These are phyloP conservation scores for Clostera curtula DNA, from an alignment of 2,888 invertebrate genomes.

Conservation along the genomic window DNA sequence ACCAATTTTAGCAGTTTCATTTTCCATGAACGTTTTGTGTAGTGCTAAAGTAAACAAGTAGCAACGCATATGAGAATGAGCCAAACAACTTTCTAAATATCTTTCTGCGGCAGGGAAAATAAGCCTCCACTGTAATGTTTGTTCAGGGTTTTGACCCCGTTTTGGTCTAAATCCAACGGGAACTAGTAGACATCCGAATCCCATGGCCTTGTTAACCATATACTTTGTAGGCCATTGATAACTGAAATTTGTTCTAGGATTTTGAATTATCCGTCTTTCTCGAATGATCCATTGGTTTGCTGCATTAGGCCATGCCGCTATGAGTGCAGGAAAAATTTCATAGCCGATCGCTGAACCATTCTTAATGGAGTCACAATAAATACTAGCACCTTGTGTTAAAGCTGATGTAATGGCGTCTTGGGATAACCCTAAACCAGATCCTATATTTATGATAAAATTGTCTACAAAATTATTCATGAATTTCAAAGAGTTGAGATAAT, in stretches of 20 bases:
- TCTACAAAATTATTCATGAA: slow-evolving; percentile 83
- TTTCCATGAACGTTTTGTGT: slow-evolving; percentile 83
- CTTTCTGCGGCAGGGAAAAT: slow-evolving; percentile 85
- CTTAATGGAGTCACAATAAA: slow-evolving; percentile 75
- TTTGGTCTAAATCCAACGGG: slow-evolving; percentile 82
- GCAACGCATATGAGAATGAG: slow-evolving; percentile 81
- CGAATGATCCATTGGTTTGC: slow-evolving; percentile 81
- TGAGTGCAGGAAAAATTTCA: slow-evolving; percentile 82
- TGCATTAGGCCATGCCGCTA: slow-evolving; percentile 81
- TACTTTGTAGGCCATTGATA: slow-evolving; percentile 81
- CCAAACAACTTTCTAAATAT: slow-evolving; percentile 82
- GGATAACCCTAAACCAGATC: slow-evolving; percentile 73
- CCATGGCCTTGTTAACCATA: slow-evolving; percentile 79
- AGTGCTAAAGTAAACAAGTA: slow-evolving; percentile 80
- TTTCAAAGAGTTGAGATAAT: slow-evolving; percentile 77
- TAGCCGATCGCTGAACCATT: slow-evolving; percentile 62
- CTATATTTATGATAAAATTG: slow-evolving; percentile 77
- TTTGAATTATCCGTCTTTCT: slow-evolving; percentile 69
- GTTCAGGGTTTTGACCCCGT: slow-evolving; percentile 74
- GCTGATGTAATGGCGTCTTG: slow-evolving; percentile 69
- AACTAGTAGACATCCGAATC: slow-evolving; percentile 80
- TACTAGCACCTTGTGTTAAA: slow-evolving; percentile 78
- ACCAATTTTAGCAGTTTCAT: slow-evolving; percentile 76
- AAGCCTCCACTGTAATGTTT: slow-evolving; percentile 85
- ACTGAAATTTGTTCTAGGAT: slow-evolving; percentile 72